A percentile compares a stretch with the other conserved stretches of the same genome.
Evolutionary conservation across 2,888 invertebrate genomes (phyloP).

Genomic region (Sphaeridia pumilis): DNA sequence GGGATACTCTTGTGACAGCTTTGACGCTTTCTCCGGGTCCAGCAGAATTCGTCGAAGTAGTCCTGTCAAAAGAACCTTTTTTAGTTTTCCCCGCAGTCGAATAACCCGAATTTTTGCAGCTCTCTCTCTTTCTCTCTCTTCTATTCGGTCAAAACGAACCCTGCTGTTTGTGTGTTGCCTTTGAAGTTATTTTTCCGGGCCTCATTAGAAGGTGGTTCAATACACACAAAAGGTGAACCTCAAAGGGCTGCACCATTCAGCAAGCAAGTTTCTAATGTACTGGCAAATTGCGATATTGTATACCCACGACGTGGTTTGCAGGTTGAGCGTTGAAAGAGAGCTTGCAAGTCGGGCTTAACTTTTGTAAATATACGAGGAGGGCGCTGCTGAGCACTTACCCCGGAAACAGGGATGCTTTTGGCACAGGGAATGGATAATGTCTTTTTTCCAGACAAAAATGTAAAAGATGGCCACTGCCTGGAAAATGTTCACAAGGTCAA

Average conservation of each 20-base stretch:
- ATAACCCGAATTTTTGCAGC: too few relatives aligned
- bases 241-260: background rate
- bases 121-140: too few relatives aligned
- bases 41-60: background rate
- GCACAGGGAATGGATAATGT: conserved; percentile 26
- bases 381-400: conserved; percentile 16
- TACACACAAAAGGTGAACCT: background rate
- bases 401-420: conserved; percentile 27
- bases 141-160: too few relatives aligned
- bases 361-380: too few relatives aligned
- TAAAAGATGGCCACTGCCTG: conserved; percentile 33
- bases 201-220: background rate
- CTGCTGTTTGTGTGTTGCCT: background rate
- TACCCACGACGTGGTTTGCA: background rate
- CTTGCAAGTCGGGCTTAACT: too few relatives aligned
- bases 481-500: conserved; percentile 29
- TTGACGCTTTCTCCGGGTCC: background rate
- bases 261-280: background rate
- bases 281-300: too few relatives aligned
- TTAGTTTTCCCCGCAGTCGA: too few relatives aligned
- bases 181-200: background rate
- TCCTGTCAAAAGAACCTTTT: too few relatives aligned
- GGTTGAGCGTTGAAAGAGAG: background rate
- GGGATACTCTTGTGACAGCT: background rate
- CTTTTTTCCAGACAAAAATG: conserved; percentile 33